Percentiles rank a stretch among this genome's conserved stretches.
phyloP scores from a whole-genome alignment of 2,888 invertebrate species.

The Acrobeloides nanus region DNA sequence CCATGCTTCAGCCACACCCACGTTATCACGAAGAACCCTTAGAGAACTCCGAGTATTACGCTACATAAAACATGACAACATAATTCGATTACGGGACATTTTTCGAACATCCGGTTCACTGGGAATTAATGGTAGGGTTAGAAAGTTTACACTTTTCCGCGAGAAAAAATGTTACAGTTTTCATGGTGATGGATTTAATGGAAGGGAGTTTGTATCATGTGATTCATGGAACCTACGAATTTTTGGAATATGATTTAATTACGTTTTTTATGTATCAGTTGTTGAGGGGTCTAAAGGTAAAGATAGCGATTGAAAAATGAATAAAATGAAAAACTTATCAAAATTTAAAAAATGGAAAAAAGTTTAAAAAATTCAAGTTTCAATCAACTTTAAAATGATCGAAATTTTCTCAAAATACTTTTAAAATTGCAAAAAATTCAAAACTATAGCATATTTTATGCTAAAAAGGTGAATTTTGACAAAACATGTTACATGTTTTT shows the following conservation, averaged over 20 bases:
- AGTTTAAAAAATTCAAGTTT: too few relatives aligned
- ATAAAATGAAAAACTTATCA: too few relatives aligned
- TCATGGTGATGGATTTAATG: slow-evolving; percentile 50
- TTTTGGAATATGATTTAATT: slow-evolving; percentile 35
- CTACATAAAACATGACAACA: slow-evolving; percentile 44
- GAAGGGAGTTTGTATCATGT: slow-evolving; percentile 44
- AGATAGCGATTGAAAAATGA: too few relatives aligned
- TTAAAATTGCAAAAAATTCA: too few relatives aligned
- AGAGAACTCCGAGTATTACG: slow-evolving; percentile 47
- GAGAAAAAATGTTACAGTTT: too few relatives aligned
- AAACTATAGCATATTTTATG: too few relatives aligned
- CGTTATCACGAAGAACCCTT: slow-evolving; percentile 43
- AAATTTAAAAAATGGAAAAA: too few relatives aligned
- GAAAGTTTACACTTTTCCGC: too few relatives aligned
- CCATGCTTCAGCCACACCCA: slow-evolving; percentile 49
- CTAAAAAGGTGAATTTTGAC: too few relatives aligned
- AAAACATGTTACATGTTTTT: too few relatives aligned
- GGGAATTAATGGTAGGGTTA: slow-evolving; percentile 45
- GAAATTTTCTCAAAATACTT: too few relatives aligned
- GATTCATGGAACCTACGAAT: slow-evolving; percentile 36
- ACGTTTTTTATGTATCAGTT: slow-evolving; percentile 38
- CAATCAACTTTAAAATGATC: too few relatives aligned
- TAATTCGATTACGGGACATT: slow-evolving; percentile 41
- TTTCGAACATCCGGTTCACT: slow-evolving; percentile 44
- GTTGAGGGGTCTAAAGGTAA: slow-evolving; percentile 33